These are phyloP conservation scores for Agrotis exclamationis DNA, from an alignment of 2,888 invertebrate species.

Conservation along the genomic window DNA sequence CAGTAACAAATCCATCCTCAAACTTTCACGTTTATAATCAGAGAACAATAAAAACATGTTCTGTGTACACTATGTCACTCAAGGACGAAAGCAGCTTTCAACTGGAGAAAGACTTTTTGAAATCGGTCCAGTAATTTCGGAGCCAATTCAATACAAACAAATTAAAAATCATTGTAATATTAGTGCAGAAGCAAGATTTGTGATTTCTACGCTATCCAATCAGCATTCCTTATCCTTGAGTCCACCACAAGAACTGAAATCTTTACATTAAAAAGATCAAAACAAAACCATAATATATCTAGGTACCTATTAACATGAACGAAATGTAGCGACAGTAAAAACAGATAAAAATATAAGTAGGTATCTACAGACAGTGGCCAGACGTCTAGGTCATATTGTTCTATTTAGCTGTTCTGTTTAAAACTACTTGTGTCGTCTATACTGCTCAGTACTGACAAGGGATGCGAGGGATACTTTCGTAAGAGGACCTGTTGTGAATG, in stretches of 20 bases:
- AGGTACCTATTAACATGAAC: slow-evolving; percentile 2
- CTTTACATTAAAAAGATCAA: not conserved
- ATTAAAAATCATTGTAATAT: too few relatives aligned
- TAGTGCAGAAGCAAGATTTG: too few relatives aligned
- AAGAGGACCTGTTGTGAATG: not conserved
- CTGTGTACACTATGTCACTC: too few relatives aligned
- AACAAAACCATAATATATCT: slow-evolving; percentile 24
- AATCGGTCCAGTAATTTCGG: too few relatives aligned
- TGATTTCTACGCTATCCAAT: not conserved
- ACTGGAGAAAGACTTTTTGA: too few relatives aligned
- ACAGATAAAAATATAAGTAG: slow-evolving; percentile 17
- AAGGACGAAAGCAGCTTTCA: too few relatives aligned
- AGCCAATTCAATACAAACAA: too few relatives aligned
- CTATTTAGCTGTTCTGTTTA: not conserved
- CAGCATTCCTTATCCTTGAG: too few relatives aligned
- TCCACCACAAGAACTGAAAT: not conserved
- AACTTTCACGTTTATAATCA: too few relatives aligned
- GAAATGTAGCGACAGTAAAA: slow-evolving; percentile 8
- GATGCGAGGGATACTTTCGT: not conserved
- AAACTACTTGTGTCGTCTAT: not conserved
- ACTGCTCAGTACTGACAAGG: not conserved
- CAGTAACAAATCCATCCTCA: too few relatives aligned
- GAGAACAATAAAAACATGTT: too few relatives aligned
- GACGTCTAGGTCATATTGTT: slow-evolving; percentile 36
- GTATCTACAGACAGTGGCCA: slow-evolving; percentile 19